These are phyloP conservation scores for Eidolon dupreanum DNA, from an alignment of 2,797 vertebrate genomes.

Conservation along the genomic window DNA sequence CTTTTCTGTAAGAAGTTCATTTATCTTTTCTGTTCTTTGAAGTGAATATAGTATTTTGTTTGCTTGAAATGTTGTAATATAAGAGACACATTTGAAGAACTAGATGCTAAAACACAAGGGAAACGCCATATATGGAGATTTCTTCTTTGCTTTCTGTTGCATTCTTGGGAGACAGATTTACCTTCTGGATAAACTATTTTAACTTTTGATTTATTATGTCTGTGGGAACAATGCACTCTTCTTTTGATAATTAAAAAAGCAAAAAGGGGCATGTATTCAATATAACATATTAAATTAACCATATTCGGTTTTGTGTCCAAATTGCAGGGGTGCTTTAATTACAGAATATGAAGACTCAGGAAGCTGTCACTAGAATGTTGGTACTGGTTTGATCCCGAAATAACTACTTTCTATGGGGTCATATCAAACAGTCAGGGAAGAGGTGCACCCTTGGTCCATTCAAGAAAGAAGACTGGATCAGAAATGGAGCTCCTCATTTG, in stretches of 20 bases:
- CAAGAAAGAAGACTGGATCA: background rate
- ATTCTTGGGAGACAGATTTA: background rate
- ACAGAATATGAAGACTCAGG: background rate
- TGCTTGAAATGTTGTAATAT: background rate
- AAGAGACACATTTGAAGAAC: conserved; percentile 6
- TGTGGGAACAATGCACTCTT: background rate
- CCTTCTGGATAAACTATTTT: conserved; percentile 3
- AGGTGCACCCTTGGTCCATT: background rate
- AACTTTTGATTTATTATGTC: conserved; percentile 32
- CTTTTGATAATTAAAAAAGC: background rate
- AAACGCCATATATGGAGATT: conserved; percentile 5
- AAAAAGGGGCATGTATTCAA: background rate
- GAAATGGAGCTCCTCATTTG: background rate
- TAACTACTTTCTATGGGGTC: background rate
- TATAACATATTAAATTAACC: background rate
- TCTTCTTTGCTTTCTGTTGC: background rate
- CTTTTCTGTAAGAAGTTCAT: background rate
- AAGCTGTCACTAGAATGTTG: background rate
- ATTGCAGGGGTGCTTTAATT: background rate
- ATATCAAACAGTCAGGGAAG: background rate
- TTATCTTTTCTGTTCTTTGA: background rate
- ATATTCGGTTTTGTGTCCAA: background rate
- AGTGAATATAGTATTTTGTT: background rate
- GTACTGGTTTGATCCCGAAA: background rate
- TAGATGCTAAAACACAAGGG: background rate